Percentiles rank a stretch among this genome's conserved stretches.
Evolutionary conservation across 92 coral and sea anemone species (phyloP).

Genomic region (Heteractis magnifica): DNA sequence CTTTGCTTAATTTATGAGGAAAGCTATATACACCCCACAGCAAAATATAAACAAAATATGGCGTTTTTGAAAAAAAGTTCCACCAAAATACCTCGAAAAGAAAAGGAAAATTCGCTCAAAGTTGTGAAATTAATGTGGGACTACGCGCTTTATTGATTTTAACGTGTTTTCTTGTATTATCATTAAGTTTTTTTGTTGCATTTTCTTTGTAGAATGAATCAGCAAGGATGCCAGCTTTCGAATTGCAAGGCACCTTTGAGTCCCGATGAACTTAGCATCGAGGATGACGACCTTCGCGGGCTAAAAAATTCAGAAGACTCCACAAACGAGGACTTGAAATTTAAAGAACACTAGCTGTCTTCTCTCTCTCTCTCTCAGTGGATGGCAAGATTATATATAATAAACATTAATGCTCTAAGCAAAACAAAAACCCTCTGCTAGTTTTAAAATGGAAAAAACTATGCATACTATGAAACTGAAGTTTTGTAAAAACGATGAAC

Average conservation of each 20-base stretch:
- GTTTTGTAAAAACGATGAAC: neutral
- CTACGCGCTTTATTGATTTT: neutral
- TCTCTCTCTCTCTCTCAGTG: neutral
- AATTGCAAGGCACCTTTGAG: constrained; percentile 72
- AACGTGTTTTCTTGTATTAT: constrained; percentile 11
- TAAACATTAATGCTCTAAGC: constrained; percentile 13
- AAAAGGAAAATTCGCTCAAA: neutral
- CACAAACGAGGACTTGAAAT: constrained; percentile 14
- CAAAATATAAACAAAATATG: constrained; percentile 1
- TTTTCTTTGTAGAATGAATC: constrained; percentile 63
- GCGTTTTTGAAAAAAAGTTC: constrained; percentile 1
- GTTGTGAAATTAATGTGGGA: neutral
- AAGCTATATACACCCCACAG: neutral
- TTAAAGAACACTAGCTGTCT: constrained; percentile 46
- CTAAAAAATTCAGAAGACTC: constrained; percentile 79
- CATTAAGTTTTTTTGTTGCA: constrained; percentile 13
- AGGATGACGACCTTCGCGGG: constrained; percentile 89
- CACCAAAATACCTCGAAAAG: neutral
- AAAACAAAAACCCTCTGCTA: neutral
- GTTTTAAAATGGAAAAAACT: neutral
- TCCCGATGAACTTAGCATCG: constrained; percentile 80
- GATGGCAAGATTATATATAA: neutral
- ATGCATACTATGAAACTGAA: neutral
- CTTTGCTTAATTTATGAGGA: neutral
- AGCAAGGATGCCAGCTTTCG: constrained; percentile 54